Conservation (phyloP, 2,797 vertebrate species). For the Chaunax sp. region DNA sequence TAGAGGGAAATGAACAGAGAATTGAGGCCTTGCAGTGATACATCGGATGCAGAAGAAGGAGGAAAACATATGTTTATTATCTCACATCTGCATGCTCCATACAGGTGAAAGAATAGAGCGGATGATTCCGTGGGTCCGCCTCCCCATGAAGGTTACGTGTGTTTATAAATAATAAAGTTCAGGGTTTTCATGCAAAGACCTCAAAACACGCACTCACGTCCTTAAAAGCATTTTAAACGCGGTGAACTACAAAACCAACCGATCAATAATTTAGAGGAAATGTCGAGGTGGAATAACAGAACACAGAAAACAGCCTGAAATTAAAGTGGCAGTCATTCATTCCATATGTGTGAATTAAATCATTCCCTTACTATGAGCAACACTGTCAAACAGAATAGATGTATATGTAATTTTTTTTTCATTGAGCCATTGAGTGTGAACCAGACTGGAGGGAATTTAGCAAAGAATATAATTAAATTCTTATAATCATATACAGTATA, state of each 20-base stretch:
- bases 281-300: conserved; percentile 59
- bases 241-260: conserved; percentile 77
- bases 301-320: conserved; percentile 53
- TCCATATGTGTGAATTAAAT: conserved; percentile 35
- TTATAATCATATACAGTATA: too few relatives aligned
- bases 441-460: too few relatives aligned
- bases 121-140: conserved; percentile 27
- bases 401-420: too few relatives aligned
- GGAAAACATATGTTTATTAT: conserved; percentile 55
- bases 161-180: conserved; percentile 78
- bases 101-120: conserved; percentile 8
- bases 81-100: not conserved
- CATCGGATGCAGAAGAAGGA: conserved; percentile 54
- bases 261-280: conserved; percentile 75
- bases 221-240: conserved; percentile 77
- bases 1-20: conserved; percentile 67
- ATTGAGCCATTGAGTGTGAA: too few relatives aligned
- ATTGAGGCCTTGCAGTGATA: conserved; percentile 69
- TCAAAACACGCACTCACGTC: conserved; percentile 72
- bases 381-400: conserved; percentile 20
- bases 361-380: not conserved
- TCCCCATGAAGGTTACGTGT: conserved; percentile 40
- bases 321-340: conserved; percentile 59
- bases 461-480: too few relatives aligned
- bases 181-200: conserved; percentile 76